Base-by-base conservation (phyloP, 2,113 vertebrate genomes). In the Aspiorhynchus laticeps region DNA sequence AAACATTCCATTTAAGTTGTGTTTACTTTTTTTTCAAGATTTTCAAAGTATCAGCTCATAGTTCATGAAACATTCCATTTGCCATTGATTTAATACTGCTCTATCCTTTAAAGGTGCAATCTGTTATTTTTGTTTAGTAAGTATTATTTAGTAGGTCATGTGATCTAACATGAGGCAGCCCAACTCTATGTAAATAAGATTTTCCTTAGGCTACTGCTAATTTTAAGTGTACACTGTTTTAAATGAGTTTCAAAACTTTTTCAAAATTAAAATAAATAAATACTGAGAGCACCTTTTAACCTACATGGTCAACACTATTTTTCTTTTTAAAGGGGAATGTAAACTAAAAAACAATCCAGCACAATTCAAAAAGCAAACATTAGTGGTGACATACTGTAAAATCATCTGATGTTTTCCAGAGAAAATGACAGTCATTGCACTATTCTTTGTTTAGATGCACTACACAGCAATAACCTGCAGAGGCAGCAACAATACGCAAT, bases 381-480 rank as follows among this genome's bases (percentile, higher is more conserved):
- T 6, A 28, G 80, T n/a, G 14, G 21, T 28, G 65, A 69, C 63
- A 15, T 14, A 38, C 19, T 51, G 26, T 21, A 48, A 69, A 67
- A 81, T 79, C 9, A 12, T 79, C 33, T 38, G 14, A 41, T 2
- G 36, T 82, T 31, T 43, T 82, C n/a, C 80, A 82, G 67, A 74
- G 51, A 53, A 38, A 73, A 46, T 75, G 21, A 43, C 36, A 46
- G 46, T 69, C 28, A 76, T 63, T 61, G 69, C 69, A 84, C 36
- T 19, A 63, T 28, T 81, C 85, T 87, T 31, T 63, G 59, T 88
- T 33, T 41, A 14, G 28, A 43, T 84, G 69, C 78, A 85, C 6
- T 83, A 53, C 61, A 87, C 28, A 79, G 69, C 63, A 65, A 73
- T 53, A 83, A 53, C 85, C 88, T 67, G 56, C 73, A 85, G 85